Evolutionary conservation across 2,113 vertebrate genomes (phyloP), one percentile per base, ranked within the genome.

Genomic region (Trematomus loennbergii): DNA sequence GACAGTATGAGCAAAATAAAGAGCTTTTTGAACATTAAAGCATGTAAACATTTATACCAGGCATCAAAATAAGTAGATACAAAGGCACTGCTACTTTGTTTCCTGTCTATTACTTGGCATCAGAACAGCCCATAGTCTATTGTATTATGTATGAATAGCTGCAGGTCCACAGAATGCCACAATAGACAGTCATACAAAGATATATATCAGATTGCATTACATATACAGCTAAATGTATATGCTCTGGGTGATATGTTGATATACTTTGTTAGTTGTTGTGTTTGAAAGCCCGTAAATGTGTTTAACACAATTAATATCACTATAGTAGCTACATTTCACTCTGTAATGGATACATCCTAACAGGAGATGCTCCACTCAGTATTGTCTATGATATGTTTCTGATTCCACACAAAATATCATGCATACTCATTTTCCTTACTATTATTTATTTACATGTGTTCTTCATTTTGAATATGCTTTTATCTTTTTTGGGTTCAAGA

Each of bases 131-230:
- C 45, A 67, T n/a, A 58, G 54, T 80, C 53, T 80, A 67, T 65
- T 85, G 76, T 80, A 62, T 45, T 52, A 73, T 71, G 46, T 49
- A n/a, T 73, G 18, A 77, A 72, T 17, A 25, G 59, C 16, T 40
- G 15, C 54, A 25, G 71, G 54, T 75, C 10, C 6, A 45, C 20
- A 29, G 50, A 18, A 60, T 53, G 48, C 17, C 62, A 49, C 61
- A 72, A 33, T 53, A 48, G n/a, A 58, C 0, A 11, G 11, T 33
- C 20, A 50, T 2, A 12, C 5, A 59, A 6, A 33, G 9, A 68
- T n/a, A 10, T 17, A 12, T 8, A 50, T 48, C 40, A 40, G 61
- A 55, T 33, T 45, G 1, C 43, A 16, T 18, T 7, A 45, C 5
- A 12, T 13, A 4, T 20, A 33, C 1, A 15, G 25, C 17, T 2